These are phyloP conservation scores for Microplitis deprimator DNA, from an alignment of 2,888 invertebrate species.

Conservation along the genomic window DNA sequence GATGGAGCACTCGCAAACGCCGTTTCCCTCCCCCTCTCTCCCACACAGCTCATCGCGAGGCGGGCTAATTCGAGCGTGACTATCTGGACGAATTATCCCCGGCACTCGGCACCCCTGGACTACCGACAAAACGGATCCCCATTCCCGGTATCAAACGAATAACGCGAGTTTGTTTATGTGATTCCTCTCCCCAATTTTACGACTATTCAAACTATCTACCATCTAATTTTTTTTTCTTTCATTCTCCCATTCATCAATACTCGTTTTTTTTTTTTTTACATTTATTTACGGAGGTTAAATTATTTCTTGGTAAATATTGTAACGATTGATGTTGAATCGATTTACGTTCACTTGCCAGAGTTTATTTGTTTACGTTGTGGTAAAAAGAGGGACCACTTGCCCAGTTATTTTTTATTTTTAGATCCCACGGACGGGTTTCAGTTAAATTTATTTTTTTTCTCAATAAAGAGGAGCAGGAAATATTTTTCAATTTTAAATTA, in stretches of 20 bases:
- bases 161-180: slow-evolving; percentile 30
- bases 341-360: slow-evolving; percentile 38
- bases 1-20: slow-evolving; percentile 16
- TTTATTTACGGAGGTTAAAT: background rate
- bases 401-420: slow-evolving; percentile 29
- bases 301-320: slow-evolving; percentile 9
- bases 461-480: too few relatives aligned
- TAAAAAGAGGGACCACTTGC: slow-evolving; percentile 36
- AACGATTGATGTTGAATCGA: background rate
- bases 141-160: slow-evolving; percentile 25
- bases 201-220: slow-evolving; percentile 3
- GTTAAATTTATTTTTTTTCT: too few relatives aligned
- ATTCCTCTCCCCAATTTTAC: slow-evolving; percentile 18
- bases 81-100: slow-evolving; percentile 58
- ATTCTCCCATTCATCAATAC: background rate
- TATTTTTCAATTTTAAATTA: too few relatives aligned
- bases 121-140: slow-evolving; percentile 36
- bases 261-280: background rate
- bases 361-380: slow-evolving; percentile 57
- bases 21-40: slow-evolving; percentile 13
- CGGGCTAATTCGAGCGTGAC: slow-evolving; percentile 60
- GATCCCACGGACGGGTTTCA: background rate
- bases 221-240: slow-evolving; percentile 20
- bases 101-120: slow-evolving; percentile 23
- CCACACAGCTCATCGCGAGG: slow-evolving; percentile 44